These are phyloP conservation scores for Cynopterus brachyotis DNA, from an alignment of 2,113 vertebrate species.

Conservation along the genomic window DNA sequence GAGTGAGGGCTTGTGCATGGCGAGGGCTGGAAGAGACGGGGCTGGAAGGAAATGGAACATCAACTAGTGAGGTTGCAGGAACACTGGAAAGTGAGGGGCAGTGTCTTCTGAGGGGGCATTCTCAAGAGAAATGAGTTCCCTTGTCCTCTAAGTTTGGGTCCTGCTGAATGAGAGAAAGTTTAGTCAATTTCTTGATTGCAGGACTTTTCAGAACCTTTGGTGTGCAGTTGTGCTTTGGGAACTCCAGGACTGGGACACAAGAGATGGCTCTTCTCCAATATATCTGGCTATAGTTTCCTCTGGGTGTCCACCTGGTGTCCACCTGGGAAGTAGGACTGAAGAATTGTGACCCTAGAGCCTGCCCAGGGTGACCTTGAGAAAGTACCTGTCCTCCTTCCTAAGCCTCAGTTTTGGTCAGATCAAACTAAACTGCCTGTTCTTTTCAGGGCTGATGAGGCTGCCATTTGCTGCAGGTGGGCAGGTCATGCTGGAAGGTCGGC, in stretches of 20 bases:
- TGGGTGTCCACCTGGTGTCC: neutral
- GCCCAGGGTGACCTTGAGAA: neutral
- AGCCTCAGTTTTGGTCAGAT: neutral
- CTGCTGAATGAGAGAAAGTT: neutral
- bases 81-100: neutral
- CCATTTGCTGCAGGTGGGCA: neutral
- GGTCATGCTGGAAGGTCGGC: neutral
- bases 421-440: neutral
- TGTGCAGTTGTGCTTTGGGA: neutral
- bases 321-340: neutral
- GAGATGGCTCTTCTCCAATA: neutral
- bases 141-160: neutral
- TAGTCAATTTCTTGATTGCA: neutral
- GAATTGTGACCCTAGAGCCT: neutral
- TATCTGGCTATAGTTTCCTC: neutral
- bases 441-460: neutral
- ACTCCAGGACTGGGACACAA: neutral
- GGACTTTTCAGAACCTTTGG: slow-evolving; percentile 24
- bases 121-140: neutral
- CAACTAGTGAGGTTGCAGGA: too few species aligned
- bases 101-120: neutral
- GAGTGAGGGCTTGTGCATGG: neutral
- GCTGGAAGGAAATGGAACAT: neutral
- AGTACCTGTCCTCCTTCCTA: neutral
- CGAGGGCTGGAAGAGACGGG: neutral